Percentiles rank a stretch among this genome's conserved stretches.
These are phyloP conservation scores for Pristionchus fissidentatus DNA, from an alignment of 2,888 invertebrate genomes.

Conservation along the genomic window DNA sequence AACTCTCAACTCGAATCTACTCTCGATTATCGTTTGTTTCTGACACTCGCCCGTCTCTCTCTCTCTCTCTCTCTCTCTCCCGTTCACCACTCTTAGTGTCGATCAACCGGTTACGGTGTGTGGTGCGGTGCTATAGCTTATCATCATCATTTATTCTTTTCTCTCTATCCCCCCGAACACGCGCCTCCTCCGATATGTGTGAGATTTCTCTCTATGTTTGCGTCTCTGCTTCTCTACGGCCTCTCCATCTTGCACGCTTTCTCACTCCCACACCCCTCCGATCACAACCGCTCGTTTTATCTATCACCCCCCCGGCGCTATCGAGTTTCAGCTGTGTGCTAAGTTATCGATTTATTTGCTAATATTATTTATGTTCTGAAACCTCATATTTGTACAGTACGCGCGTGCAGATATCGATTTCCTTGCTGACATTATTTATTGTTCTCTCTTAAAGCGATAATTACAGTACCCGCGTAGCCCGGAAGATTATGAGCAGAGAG, in stretches of 20 bases:
- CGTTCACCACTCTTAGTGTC: conserved; percentile 11
- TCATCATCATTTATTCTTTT: conserved; percentile 42
- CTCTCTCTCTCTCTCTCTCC: background rate
- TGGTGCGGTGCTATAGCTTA: too few relatives aligned
- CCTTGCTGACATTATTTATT: background rate
- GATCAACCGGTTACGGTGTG: conserved; percentile 45
- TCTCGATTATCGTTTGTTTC: too few relatives aligned
- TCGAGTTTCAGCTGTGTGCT: conserved; percentile 37
- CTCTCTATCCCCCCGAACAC: conserved; percentile 1
- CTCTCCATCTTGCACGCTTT: background rate
- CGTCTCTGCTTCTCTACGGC: background rate
- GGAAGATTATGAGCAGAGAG: conserved; percentile 42
- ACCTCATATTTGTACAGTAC: background rate
- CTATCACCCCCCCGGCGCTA: conserved; percentile 2
- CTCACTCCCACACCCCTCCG: background rate
- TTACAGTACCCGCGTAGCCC: conserved; percentile 29
- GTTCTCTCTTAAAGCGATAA: background rate
- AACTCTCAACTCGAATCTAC: conserved; percentile 12
- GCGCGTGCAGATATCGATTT: conserved; percentile 25
- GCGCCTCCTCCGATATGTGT: conserved; percentile 27
- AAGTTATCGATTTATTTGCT: background rate
- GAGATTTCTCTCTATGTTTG: background rate
- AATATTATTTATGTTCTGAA: background rate
- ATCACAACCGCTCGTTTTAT: too few relatives aligned
- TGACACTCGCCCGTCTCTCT: conserved; percentile 16